A percentile compares a stretch with the other conserved stretches of the same genome.
Evolutionary conservation across 1,140 invertebrate species (phyloP).

Genomic region (Psilanteris sp.): DNA sequence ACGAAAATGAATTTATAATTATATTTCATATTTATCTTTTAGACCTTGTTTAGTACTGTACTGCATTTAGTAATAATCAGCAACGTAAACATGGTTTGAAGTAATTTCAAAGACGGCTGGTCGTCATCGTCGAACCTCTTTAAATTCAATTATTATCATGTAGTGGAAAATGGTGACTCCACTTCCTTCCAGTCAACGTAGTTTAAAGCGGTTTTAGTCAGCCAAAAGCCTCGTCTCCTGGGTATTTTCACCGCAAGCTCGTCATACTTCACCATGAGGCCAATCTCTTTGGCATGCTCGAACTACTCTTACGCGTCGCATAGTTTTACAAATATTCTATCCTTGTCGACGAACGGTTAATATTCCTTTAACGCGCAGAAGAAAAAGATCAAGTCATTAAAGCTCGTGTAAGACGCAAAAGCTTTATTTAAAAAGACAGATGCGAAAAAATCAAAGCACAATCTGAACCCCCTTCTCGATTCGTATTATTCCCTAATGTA

Average conservation of each 20-base stretch:
- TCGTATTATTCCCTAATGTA: too few species aligned
- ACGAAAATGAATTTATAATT: too few species aligned
- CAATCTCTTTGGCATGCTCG: constrained; percentile 66
- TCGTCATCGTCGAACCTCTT: constrained; percentile 38
- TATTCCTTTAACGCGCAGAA: constrained; percentile 54
- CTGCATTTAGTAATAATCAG: too few species aligned
- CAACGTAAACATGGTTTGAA: constrained; percentile 3
- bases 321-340: constrained; percentile 78
- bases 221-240: constrained; percentile 64
- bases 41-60: too few species aligned
- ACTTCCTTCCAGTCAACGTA: constrained; percentile 49
- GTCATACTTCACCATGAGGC: constrained; percentile 68
- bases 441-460: constrained; percentile 51
- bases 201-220: constrained; percentile 73
- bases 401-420: constrained; percentile 56
- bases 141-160: constrained; percentile 59
- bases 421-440: constrained; percentile 38
- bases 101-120: constrained; percentile 17
- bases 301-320: constrained; percentile 71
- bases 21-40: too few species aligned
- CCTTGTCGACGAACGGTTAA: constrained; percentile 68
- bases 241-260: constrained; percentile 74
- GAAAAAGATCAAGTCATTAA: constrained; percentile 61
- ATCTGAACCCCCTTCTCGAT: too few species aligned
- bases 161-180: constrained; percentile 49